A percentile compares a stretch with the other conserved stretches of the same genome.
Conservation (phyloP, 92 coral and sea anemone species). For the Muricea muricata region DNA sequence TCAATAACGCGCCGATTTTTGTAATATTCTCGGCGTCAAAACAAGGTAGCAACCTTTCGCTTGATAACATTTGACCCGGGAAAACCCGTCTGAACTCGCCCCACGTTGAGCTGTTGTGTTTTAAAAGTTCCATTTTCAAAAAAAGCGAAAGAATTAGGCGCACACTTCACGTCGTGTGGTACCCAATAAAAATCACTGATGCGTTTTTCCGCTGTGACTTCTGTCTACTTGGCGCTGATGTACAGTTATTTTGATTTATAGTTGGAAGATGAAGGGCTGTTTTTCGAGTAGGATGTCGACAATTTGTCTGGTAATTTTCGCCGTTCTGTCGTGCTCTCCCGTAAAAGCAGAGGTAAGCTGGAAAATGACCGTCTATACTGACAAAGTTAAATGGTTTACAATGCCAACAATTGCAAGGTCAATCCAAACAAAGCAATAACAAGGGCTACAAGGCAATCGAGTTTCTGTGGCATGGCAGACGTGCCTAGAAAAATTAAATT, state of each 20-base stretch:
- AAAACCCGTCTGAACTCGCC: not conserved
- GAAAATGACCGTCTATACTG: not conserved
- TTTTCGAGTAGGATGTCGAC: not conserved
- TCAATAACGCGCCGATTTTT: not conserved
- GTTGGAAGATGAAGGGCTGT: not conserved
- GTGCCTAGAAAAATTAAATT: no score
- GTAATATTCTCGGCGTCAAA: not conserved
- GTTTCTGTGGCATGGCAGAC: conserved; percentile 5
- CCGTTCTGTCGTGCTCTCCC: not conserved
- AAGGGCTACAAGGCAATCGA: not conserved
- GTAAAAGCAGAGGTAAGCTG: not conserved
- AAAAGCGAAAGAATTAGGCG: not conserved
- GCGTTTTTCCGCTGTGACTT: conserved; percentile 20
- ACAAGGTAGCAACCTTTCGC: conserved; percentile 4
- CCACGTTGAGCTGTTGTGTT: conserved; percentile 11
- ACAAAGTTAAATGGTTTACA: not conserved
- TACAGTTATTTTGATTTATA: not conserved
- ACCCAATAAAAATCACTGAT: conserved; percentile 15
- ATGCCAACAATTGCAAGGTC: not conserved
- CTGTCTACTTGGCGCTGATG: not conserved
- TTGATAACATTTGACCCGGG: not conserved
- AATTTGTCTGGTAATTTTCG: not conserved
- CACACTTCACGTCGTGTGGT: not conserved
- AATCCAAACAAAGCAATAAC: not conserved
- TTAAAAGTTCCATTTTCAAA: not conserved